These are phyloP conservation scores for Drosophila mercatorum DNA, from an alignment of 2,888 invertebrate genomes.

Conservation along the genomic window DNA sequence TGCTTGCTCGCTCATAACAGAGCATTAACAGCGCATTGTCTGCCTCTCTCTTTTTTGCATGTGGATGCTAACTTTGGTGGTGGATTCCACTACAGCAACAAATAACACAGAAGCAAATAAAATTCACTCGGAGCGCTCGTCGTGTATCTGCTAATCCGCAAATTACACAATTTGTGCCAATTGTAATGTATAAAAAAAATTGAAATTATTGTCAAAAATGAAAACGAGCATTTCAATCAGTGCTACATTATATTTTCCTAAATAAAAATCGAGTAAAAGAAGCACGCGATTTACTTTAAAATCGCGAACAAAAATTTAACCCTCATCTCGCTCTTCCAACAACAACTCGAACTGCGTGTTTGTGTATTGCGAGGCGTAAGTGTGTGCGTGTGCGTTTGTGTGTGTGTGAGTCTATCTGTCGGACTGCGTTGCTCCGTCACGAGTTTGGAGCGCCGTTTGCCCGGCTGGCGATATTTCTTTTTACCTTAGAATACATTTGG, in stretches of 20 bases:
- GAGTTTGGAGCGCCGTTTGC: constrained; percentile 68
- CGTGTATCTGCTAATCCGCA: constrained; percentile 70
- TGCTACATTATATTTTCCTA: constrained; percentile 34
- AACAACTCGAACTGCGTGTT: constrained; percentile 39
- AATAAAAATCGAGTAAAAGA: constrained; percentile 19
- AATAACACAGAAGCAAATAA: constrained; percentile 42
- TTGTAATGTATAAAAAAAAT: constrained; percentile 40
- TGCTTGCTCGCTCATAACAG: constrained; percentile 24
- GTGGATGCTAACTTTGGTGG: constrained; percentile 56
- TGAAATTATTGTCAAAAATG: constrained; percentile 59
- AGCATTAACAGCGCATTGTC: constrained; percentile 34
- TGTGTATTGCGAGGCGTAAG: constrained; percentile 22
- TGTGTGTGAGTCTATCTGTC: constrained; percentile 32
- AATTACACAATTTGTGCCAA: constrained; percentile 76
- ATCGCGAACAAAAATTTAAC: constrained; percentile 28
- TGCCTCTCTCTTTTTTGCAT: constrained; percentile 39
- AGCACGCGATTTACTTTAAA: constrained; percentile 13
- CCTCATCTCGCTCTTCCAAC: constrained; percentile 19
- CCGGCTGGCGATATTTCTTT: constrained; percentile 33
- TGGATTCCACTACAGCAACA: constrained; percentile 67
- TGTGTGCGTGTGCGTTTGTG: constrained; percentile 19
- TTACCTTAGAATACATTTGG: constrained; percentile 48
- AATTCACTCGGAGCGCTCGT: constrained; percentile 54
- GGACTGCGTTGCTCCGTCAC: constrained; percentile 58
- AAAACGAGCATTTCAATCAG: constrained; percentile 26